A percentile compares a stretch with the other conserved stretches of the same genome.
Conservation (phyloP, 2,888 invertebrate species). For the Kryphioiulus occultus region DNA sequence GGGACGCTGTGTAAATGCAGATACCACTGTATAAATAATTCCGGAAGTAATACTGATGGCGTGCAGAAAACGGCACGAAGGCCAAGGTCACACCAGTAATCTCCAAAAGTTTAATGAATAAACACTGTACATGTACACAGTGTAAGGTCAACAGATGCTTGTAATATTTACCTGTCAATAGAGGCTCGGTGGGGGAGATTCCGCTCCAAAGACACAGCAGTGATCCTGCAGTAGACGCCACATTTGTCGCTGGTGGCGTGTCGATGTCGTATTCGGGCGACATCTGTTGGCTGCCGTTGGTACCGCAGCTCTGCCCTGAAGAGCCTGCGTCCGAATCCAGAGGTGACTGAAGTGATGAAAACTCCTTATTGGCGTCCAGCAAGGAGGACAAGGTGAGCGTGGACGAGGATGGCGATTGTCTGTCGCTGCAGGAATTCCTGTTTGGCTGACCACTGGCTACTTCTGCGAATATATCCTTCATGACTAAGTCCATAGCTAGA, state of each 20-base stretch:
- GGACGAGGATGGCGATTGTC: background rate
- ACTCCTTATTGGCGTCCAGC: background rate
- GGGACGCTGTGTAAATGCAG: background rate
- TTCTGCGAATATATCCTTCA: slow-evolving; percentile 1
- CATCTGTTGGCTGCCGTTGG: slow-evolving; percentile 22
- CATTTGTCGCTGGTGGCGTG: background rate
- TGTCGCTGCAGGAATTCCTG: background rate
- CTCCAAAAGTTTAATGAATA: background rate
- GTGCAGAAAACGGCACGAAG: background rate
- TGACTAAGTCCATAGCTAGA: background rate
- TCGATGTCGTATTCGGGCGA: slow-evolving; percentile 40
- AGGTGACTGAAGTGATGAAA: background rate
- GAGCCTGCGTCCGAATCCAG: background rate
- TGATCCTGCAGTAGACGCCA: background rate
- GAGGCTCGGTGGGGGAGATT: slow-evolving; percentile 12
- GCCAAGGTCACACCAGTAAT: background rate
- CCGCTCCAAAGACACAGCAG: slow-evolving; percentile 45
- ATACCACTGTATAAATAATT: background rate
- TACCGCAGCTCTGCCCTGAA: background rate
- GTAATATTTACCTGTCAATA: slow-evolving; percentile 24
- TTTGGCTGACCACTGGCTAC: background rate
- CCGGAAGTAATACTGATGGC: background rate
- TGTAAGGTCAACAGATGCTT: too few species aligned
- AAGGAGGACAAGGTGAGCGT: background rate
- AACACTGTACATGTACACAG: too few species aligned